Evolutionary conservation across 2,113 vertebrate species (phyloP).

Genomic region (Pteropus alecto): DNA sequence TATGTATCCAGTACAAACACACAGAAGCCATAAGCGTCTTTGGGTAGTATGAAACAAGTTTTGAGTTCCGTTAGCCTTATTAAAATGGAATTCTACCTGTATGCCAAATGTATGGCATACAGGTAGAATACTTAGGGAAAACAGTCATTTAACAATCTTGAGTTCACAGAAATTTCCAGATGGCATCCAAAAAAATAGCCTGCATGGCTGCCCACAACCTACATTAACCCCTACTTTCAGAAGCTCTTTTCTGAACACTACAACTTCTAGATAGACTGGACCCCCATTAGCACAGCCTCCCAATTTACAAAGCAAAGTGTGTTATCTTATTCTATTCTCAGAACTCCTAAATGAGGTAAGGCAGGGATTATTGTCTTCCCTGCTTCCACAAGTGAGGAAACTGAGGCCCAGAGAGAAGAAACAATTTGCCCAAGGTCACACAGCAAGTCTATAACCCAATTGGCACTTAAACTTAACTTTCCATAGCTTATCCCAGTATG

Average conservation of each 20-base stretch:
- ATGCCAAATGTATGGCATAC: not conserved
- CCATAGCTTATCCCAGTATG: not conserved
- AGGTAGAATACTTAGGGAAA: not conserved
- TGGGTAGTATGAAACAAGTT: not conserved
- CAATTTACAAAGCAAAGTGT: not conserved
- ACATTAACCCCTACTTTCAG: not conserved
- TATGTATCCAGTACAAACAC: not conserved
- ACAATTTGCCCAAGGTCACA: slow-evolving; percentile 58
- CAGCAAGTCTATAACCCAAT: not conserved
- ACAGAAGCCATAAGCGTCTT: not conserved
- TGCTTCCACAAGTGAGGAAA: slow-evolving; percentile 44
- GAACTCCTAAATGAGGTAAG: not conserved
- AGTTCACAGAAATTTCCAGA: not conserved
- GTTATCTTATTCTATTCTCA: not conserved
- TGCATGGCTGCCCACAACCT: not conserved
- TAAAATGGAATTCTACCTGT: not conserved
- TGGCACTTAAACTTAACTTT: not conserved
- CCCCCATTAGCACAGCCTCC: not conserved
- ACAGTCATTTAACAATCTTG: not conserved
- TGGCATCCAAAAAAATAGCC: not conserved
- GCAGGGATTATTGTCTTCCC: not conserved
- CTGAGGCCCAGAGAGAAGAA: slow-evolving; percentile 59
- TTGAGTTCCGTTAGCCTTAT: not conserved
- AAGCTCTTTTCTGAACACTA: not conserved
- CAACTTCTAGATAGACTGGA: not conserved